These are phyloP conservation scores for Eledone cirrhosa DNA, from an alignment of 2,888 invertebrate species.

Conservation along the genomic window DNA sequence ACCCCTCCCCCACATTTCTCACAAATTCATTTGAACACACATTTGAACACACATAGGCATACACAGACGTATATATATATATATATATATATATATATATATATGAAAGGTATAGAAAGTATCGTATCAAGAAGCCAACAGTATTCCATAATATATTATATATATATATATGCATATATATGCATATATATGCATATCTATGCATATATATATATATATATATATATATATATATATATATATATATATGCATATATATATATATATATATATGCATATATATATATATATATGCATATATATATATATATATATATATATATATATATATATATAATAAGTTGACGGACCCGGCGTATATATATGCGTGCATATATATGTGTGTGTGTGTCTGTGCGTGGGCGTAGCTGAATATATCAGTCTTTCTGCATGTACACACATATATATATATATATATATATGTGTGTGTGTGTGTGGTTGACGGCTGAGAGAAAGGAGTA, in stretches of 20 bases:
- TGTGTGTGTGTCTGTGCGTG: not conserved
- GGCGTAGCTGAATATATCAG: not conserved
- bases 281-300: not conserved
- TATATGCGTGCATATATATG: not conserved
- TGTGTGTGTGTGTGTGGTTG: too few relatives aligned
- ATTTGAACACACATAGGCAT: too few relatives aligned
- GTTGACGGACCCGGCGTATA: not conserved
- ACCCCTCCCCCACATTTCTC: too few relatives aligned
- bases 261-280: not conserved
- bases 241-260: not conserved
- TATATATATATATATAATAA: not conserved
- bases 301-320: not conserved
- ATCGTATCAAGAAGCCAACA: too few relatives aligned
- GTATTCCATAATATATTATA: not conserved
- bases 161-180: not conserved
- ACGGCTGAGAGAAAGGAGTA: not conserved
- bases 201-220: not conserved
- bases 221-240: not conserved
- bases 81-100: conserved; percentile 6
- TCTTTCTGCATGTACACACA: not conserved
- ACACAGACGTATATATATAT: not conserved
- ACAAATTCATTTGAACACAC: too few relatives aligned
- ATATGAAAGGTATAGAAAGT: not conserved
- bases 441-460: not conserved
- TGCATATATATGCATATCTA: not conserved